Base-by-base conservation (phyloP, 1,140 invertebrate species). In the Halesus radiatus region DNA sequence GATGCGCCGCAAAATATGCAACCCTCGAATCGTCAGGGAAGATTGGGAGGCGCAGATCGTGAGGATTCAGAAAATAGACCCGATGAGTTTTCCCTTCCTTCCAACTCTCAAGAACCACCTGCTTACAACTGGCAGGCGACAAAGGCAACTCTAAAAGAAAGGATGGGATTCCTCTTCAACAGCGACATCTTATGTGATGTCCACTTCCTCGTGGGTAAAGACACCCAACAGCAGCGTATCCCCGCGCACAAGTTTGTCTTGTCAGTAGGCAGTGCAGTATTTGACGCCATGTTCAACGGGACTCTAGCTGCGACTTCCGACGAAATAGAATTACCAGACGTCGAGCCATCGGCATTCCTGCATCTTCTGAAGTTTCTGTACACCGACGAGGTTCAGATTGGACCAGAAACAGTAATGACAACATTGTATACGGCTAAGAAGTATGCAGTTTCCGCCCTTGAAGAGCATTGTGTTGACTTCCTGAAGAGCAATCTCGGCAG, bases 241-340 rank as follows among this genome's bases (percentile, higher is more conserved):
- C 95, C 95, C 3, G 95, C 95, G 3, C 96, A 97, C 85, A 96
- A 95, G 86, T 94, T 97, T 87, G 93, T 97, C 3, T 86, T 97
- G 7, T 94, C 94, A 6, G 94, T 95, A 56, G 95, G 95, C 8
- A 95, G 94, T 87, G 94, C 94, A 3, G 95, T 97, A 2, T 97
- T 97, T 87, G 95, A 97, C 88, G 95, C 95, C 7, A 96, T 97
- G 94, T 97, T 97, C 85, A 96, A 96, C 86, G 93, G 95, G 53
- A 92, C 92, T 7, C 84, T 93, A 80, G 92, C 93, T 0, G 92
- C 92, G 15, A 89, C 91, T 72, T 92, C 94, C 26, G 91, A 92
- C 58, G 93, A 95, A 84, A 94, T 96, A 70, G 94, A 96, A 85
- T 88, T 97, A 58, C 95, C 95, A 16, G 95, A 97, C 89, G 94